Base-by-base conservation (phyloP, 2,888 invertebrate genomes). In the Apocheima hispidaria region DNA sequence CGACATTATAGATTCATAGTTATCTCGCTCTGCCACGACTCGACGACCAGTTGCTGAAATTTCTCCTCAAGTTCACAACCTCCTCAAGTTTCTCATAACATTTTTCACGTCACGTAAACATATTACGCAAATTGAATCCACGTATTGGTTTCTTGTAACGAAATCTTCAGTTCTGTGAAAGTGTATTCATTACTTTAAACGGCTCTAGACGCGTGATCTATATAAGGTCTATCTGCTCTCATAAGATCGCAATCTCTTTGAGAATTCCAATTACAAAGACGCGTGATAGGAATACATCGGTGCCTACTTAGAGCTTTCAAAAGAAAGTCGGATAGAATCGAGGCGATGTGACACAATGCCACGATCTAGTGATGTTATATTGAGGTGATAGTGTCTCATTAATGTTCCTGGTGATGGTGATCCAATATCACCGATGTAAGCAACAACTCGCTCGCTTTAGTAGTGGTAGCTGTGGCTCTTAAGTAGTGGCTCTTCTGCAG, bases 201-300 rank as follows among this genome's bases (percentile, higher is more conserved):
- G 68, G 66, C 70, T 71, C 66, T 66, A 74, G 72, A 70, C 70
- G 70, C 81, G 63, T 82, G 84, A 86, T 84, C 83, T 84, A 84
- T 84, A 82, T 75, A 77, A 80, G 78, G 75, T 77, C 77, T 74
- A 83, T 84, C 80, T 63, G 74, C 81, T 75, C 77, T 80, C 78
- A 83, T 82, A 81, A 83, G 83, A 87, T 86, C 84, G 83, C 79
- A 83, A 84, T 85, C 83, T 85, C 78, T 75, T 69, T 60, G 79
- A 80, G 86, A 88, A 89, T 89, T 88, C 86, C 87, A 89, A 90
- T 90, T 88, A 88, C 84, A 77, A 56, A 71, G 71, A 78, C 75
- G 78, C 85, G 86, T 86, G 86, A 77, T 73, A 63, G 60, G 87
- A 84, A 84, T 84, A 75, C 60, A 60, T 60, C 44, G n/a, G 28